Evolutionary conservation across 2,797 vertebrate species (phyloP), one percentile per base, ranked within the genome.

Genomic region (Sebastes umbrosus): DNA sequence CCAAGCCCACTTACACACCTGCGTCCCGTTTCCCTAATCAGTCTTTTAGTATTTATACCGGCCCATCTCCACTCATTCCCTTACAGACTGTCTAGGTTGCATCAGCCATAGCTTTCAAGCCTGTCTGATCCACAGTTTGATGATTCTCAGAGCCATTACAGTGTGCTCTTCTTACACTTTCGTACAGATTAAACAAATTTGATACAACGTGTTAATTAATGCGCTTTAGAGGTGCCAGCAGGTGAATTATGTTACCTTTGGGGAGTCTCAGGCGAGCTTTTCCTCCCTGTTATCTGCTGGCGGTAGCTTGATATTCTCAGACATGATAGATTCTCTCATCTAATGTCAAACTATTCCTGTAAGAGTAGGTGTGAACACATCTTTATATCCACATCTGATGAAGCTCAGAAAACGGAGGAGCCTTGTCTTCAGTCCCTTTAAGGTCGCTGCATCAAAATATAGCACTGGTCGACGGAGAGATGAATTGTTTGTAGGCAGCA

Each of bases 401-500:
- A 64, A 60, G 55, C 67, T 79, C 27, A 6, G 55, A 31, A 64
- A 65, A 63, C 1, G 5, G 10, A 69, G 31, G 31, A 7, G 52
- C 6, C 29, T 31, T 62, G 8, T 73, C 39, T 76, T 62, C 13
- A 50, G 52, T 52, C 25, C 16, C 57, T 79, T 80, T 66, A 80
- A 66, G 31, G 50, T 50, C 6, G n/a, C 55, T 46, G 66, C 60
- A 64, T 22, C 57, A 73, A 85, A 84, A 59, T 78, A 52, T 65
- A 76, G 36, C 64, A 64, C 11, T 0, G n/a, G 32, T 80, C 29
- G 36, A 34, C 68, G 69, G 75, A 77, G 52, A 80, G 34, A 83
- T 85, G 46, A 52, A 84, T 79, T 77, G n/a, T 20, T 7, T 32
- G 57, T n/a, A 64, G 46, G 46, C 68, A 65, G 64, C 60, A 22